Conservation (phyloP, 2,888 invertebrate species). For the Xestia sexstrigata region DNA sequence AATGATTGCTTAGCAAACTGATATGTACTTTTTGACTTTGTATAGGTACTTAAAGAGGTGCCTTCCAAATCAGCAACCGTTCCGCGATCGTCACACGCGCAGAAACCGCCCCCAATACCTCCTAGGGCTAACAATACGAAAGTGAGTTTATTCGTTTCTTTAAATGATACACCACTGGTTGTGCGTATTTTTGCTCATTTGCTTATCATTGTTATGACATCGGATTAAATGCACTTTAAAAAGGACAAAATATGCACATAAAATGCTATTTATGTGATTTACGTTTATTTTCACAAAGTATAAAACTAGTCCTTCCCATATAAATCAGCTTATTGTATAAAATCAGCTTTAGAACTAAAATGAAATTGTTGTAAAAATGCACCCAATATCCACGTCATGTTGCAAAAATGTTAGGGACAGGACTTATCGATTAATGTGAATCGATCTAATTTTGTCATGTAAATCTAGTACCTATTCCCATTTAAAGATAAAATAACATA, state of each 20-base stretch:
- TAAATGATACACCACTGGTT: not conserved
- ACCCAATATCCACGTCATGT: too few species aligned
- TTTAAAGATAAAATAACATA: not conserved
- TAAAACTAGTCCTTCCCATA: not conserved
- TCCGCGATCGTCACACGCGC: conserved; percentile 81
- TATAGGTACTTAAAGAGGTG: conserved; percentile 77
- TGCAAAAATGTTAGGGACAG: too few species aligned
- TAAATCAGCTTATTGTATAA: not conserved
- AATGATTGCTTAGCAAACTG: not conserved
- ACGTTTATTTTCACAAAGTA: not conserved
- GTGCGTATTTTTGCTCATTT: not conserved
- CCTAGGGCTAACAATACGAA: conserved; percentile 80
- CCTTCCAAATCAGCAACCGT: conserved; percentile 84
- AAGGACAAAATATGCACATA: not conserved
- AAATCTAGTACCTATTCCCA: too few species aligned
- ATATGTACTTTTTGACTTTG: conserved; percentile 33
- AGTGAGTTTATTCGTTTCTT: conserved; percentile 62
- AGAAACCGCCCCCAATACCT: conserved; percentile 85
- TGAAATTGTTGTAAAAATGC: too few species aligned
- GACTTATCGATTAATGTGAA: too few species aligned
- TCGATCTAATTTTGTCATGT: too few species aligned
- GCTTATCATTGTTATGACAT: too few species aligned
- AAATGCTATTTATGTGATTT: not conserved
- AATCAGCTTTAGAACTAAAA: too few species aligned
- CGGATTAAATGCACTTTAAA: too few species aligned